Evolutionary conservation across 2,113 vertebrate genomes (phyloP), one percentile per base, ranked within the genome.

Genomic region (Jacana jacana): DNA sequence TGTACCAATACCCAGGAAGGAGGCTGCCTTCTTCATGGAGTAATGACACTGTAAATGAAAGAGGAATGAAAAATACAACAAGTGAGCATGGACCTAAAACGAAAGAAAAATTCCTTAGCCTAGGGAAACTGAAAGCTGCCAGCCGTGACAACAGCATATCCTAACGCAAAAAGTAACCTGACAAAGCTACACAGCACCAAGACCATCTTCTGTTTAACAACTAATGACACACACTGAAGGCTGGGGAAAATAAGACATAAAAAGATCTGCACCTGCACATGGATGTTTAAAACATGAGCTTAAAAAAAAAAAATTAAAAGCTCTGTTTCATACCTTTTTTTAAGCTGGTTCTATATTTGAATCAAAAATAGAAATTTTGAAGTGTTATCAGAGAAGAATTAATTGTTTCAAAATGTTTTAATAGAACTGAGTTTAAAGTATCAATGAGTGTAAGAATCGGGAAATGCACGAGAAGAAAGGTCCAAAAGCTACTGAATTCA

Each of bases 21-120:
- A 98, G 17, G 98, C 98, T 88, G 98, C 98, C 95, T 99, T 99
- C 95, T 98, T 98, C 98, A 99, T 97, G 44, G 98, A 99, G 84
- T 98, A 99, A 97, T 99, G 98, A 90, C 98, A 97, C 99, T 99
- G 94, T 80, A 93, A 87, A 82, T 51, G 24, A 86, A 73, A 96
- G 68, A 75, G 25, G 60, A 82, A 91, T 27, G 20, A n/a, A 49
- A 84, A 42, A 42, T 15, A 42, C n/a, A 42, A 13, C 42, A 42
- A 42, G 13, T 9, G 16, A 72, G 61, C 9, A 44, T 0, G 1
- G 14, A 78, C 82, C 84, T 88, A 92, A 93, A 69, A 65, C 1
- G 1, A 77, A 42, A 54, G 13, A 83, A 86, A 55, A 69, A 61
- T 61, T 72, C 23, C 22, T 95, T n/a, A 52, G 25, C 9, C 22